phyloP scores from a whole-genome alignment of 2,888 invertebrate genomes.

The Bimastos eiseni region DNA sequence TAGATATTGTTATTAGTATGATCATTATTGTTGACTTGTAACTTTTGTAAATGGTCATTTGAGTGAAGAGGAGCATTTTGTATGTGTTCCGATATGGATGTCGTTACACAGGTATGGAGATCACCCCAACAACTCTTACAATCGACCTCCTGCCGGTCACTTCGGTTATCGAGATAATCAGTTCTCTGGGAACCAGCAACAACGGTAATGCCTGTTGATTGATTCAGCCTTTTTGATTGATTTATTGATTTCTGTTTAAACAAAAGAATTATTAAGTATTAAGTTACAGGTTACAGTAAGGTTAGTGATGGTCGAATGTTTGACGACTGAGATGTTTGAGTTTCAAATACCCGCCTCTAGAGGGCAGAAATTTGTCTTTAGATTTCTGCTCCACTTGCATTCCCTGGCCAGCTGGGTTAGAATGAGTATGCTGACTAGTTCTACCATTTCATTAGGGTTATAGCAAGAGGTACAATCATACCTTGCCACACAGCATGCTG shows the following conservation, averaged over 20 bases:
- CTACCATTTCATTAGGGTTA: too few relatives aligned
- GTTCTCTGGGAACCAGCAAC: slow-evolving; percentile 15
- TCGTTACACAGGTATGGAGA: neutral
- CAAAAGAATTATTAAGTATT: neutral
- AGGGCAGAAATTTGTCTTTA: neutral
- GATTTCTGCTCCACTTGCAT: too few relatives aligned
- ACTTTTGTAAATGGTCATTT: neutral
- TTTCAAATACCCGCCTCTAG: neutral
- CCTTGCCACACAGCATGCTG: too few relatives aligned
- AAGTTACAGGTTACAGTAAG: neutral
- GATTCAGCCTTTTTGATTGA: neutral
- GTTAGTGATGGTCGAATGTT: too few relatives aligned
- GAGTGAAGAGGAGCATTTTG: neutral
- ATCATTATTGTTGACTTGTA: neutral
- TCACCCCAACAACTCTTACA: slow-evolving; percentile 19
- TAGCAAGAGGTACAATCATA: too few relatives aligned
- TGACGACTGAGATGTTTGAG: neutral
- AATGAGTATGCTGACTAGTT: too few relatives aligned
- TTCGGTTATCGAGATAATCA: slow-evolving; percentile 7
- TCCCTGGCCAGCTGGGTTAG: too few relatives aligned
- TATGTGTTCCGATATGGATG: neutral
- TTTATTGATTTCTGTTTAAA: neutral
- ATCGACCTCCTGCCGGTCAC: neutral
- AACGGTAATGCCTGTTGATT: neutral
- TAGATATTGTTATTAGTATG: too few relatives aligned